Conservation (phyloP, 2,888 invertebrate genomes). For the Thyatira batis region DNA sequence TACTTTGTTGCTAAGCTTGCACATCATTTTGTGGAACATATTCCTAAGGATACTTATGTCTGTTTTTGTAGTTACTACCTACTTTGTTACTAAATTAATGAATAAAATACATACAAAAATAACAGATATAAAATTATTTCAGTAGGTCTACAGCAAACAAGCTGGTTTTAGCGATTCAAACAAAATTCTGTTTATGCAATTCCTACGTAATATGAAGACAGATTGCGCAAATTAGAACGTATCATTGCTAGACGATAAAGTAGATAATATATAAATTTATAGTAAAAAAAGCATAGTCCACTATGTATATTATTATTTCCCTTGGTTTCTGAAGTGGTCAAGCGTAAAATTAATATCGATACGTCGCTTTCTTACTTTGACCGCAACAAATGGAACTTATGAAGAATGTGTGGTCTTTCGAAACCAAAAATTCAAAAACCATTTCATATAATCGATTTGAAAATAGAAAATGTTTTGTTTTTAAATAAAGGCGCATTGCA, state of each 20-base stretch:
- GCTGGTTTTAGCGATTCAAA: too few relatives aligned
- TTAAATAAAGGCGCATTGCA: too few relatives aligned
- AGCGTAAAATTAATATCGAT: slow-evolving; percentile 1
- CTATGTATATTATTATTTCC: not conserved
- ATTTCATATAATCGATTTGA: not conserved
- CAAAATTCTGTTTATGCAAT: too few relatives aligned
- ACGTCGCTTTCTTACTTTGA: slow-evolving; percentile 1
- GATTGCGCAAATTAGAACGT: too few relatives aligned
- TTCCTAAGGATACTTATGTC: not conserved
- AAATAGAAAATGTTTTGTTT: not conserved
- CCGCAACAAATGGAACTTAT: slow-evolving; percentile 1
- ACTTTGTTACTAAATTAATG: too few relatives aligned
- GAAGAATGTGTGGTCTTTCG: slow-evolving; percentile 7
- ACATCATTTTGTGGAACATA: slow-evolving; percentile 9
- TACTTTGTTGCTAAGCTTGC: slow-evolving; percentile 1
- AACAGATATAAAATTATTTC: too few relatives aligned
- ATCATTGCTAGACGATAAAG: too few relatives aligned
- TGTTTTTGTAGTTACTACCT: too few relatives aligned
- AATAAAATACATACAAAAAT: too few relatives aligned
- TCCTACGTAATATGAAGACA: too few relatives aligned
- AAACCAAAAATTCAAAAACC: not conserved
- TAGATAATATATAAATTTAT: too few relatives aligned
- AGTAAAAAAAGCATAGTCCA: not conserved
- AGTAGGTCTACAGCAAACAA: too few relatives aligned
- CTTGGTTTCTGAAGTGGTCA: slow-evolving; percentile 1